Base-by-base conservation (phyloP, 2,113 vertebrate genomes). In the Siphamia tubifer region DNA sequence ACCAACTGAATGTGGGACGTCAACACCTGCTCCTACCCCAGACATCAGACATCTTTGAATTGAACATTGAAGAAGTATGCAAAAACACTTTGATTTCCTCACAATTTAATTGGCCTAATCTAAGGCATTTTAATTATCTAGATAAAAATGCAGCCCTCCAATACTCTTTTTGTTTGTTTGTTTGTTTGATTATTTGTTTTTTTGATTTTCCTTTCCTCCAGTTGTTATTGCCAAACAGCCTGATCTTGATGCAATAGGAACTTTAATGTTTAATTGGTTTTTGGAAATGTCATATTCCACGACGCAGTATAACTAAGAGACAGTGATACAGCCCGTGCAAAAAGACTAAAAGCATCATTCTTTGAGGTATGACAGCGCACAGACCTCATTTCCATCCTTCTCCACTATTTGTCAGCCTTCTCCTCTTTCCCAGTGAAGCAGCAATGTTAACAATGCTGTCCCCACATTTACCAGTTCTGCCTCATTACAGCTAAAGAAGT, bases 391-490 rank as follows among this genome's bases (percentile, higher is more conserved):
- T 85, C 73, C 68, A 83, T 86, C 61, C 43, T 38, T 85, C 74
- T 60, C 21, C 20, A 23, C 73, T 85, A 81, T 82, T 87, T 78
- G 68, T 87, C 63, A 86, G 67, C 65, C 74, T 45, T 82, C 75
- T 84, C 57, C 76, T 73, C 75, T 80, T 53, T 53, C 79, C 70
- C 78, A 83, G 77, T 84, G 79, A 87, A 87, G 87, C 85, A 77
- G 77, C 76, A 77, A 86, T 88, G 89, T 88, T 92, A 91, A 91
- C 89, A 89, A 89, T 85, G 83, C 83, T 85, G 83, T 86, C 80
- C 84, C 78, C 88, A 89, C 91, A 90, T 90, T 89, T 82, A 83
- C 85, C 83, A 84, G 91, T 91, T 90, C 89, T 92, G 83, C 90
- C 84, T 90, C 89, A 89, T 91, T 91, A 92, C 84, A 78, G 89